Evolutionary conservation across 2,888 invertebrate species (phyloP), one percentile per base, ranked within the genome.

Genomic region (Pyrrhia umbra): DNA sequence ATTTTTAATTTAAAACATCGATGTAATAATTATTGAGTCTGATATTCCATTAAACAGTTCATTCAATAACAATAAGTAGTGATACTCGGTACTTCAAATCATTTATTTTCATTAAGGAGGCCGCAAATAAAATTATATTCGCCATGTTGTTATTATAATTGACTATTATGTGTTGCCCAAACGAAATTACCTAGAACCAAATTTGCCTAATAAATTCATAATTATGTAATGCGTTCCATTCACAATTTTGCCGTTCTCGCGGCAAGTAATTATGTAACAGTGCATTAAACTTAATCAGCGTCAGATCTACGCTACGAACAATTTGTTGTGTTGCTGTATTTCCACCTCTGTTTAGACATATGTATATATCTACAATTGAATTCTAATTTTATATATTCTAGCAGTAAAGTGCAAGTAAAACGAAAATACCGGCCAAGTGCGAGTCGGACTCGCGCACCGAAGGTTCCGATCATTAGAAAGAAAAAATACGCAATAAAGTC

Each of bases 181-280:
- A 69, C 47, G 39, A 47, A 74, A 74, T 69, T 61, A 59, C 68
- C 58, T 68, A 49, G 61, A 20, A 20, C 57, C 43, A 47, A 74
- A 69, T 74, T 74, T 49, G 40, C 43, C 58, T 74, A 64, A 61
- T 74, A 59, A 74, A 74, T 74, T 57, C 69, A 69, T 68, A 67
- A 67, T 67, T 52, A 49, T 55, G 67, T 72, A 59, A 72, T 30
- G 45, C 74, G 43, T 74, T 61, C 15, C 58, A 37, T 71, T 60
- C 43, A 60, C 9, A 61, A 63, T 56, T 54, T 63, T 49, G 43
- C 60, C 23, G 54, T 58, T 56, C 42, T 54, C 55, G 37, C 10
- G 16, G 42, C 50, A 42, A 64, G 68, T 68, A 58, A 74, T 74
- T 74, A 60, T 60, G 57, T 20, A 56, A 63, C 42, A 46, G 45